phyloP scores from a whole-genome alignment of 2,113 vertebrate genomes.

The Psittacula cyanocephala region DNA sequence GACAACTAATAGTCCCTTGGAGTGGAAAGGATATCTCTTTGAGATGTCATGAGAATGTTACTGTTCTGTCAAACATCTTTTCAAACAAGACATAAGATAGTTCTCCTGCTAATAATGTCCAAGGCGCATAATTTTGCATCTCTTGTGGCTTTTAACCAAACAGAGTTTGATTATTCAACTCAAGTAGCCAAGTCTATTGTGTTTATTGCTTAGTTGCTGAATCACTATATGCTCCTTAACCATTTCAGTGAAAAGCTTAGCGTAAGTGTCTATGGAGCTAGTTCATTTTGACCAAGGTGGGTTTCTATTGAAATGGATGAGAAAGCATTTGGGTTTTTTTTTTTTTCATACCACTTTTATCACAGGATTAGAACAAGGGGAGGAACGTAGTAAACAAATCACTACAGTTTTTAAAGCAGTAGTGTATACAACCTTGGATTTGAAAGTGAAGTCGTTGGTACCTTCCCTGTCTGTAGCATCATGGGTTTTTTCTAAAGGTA shows the following conservation, averaged over 20 bases:
- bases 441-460: neutral
- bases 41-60: neutral
- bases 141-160: neutral
- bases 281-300: neutral
- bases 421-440: neutral
- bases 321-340: neutral
- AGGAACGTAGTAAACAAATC: neutral
- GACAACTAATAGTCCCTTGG: neutral
- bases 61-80: neutral
- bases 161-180: neutral
- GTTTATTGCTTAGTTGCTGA: neutral
- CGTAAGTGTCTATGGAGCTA: neutral
- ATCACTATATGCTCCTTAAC: neutral
- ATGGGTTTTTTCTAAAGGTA: neutral
- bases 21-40: neutral
- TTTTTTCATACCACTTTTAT: neutral
- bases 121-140: neutral
- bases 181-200: neutral
- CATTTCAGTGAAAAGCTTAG: neutral
- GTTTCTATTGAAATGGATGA: neutral
- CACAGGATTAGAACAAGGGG: neutral
- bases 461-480: neutral
- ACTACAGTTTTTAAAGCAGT: neutral
- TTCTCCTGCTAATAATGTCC: neutral
- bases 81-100: neutral